Base-by-base conservation (phyloP, 2,113 vertebrate species). In the Xenotilapia longispinis region DNA sequence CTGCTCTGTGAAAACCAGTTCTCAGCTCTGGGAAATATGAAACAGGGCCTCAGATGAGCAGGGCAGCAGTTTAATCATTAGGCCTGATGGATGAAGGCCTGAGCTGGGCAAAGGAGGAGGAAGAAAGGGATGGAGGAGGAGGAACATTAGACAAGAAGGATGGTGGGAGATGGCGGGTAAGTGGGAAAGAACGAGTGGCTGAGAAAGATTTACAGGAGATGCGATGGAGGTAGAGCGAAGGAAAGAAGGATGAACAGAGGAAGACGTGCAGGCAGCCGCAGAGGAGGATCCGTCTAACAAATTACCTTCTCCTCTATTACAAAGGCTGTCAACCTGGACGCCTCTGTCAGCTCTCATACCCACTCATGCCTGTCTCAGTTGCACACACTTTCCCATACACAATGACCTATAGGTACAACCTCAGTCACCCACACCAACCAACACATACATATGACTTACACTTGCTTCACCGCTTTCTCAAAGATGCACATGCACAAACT, bases 271-370 rank as follows among this genome's bases (percentile, higher is more conserved):
- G 97, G 96, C 93, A 92, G 91, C 92, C 94, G 90, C 93, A 95
- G 93, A 91, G 93, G 95, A 94, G 94, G 94, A 97, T 96, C 95
- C 96, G 88, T 89, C 90, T 89, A 91, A 94, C 94, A 94, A 93
- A 98, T 97, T 96, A 96, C 94, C 95, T 95, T 96, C 88, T 93
- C 94, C 90, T 95, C 92, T 88, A 96, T 95, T 97, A 96, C 95
- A 96, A 96, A 95, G 96, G 88, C 93, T 96, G 97, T 96, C 93
- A 95, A 96, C 95, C 90, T 87, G 90, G 84, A 96, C 88, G 95
- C 94, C 93, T 91, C 87, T 97, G 97, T 97, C 96, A 97, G 94
- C 91, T 96, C 95, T 96, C 93, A 96, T 97, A 96, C 94, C 95
- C 91, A 91, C 83, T 95, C 94, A 93, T 94, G 95, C 91, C 82